Evolutionary conservation across 2,888 invertebrate species (phyloP).

Genomic region (Napeogenes sylphis): DNA sequence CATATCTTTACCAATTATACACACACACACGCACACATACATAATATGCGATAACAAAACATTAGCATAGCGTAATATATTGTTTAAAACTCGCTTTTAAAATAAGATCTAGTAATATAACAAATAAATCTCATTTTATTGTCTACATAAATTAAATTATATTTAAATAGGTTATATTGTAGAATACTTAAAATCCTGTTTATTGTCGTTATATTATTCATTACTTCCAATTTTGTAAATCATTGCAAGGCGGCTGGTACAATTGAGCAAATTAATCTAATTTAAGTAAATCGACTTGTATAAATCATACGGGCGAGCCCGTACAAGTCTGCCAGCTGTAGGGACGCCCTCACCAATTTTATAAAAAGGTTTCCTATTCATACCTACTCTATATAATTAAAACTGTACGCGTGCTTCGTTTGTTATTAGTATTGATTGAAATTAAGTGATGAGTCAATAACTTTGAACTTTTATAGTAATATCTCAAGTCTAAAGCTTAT

Average conservation of each 20-base stretch:
- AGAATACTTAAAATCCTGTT: not conserved
- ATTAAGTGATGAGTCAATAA: not conserved
- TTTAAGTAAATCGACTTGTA: constrained; percentile 51
- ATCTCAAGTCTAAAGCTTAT: not conserved
- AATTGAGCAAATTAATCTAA: constrained; percentile 60
- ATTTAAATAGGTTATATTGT: too few species aligned
- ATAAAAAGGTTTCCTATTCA: constrained; percentile 74
- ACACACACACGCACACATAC: not conserved
- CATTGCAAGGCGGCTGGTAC: constrained; percentile 32
- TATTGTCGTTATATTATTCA: not conserved
- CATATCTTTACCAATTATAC: not conserved
- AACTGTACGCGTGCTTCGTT: constrained; percentile 34
- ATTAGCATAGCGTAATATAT: not conserved
- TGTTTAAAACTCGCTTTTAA: too few species aligned
- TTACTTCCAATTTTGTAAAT: constrained; percentile 21
- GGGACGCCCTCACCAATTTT: constrained; percentile 54
- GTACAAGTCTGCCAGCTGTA: constrained; percentile 67
- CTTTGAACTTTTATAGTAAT: not conserved
- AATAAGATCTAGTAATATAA: too few species aligned
- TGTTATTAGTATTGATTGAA: constrained; percentile 27
- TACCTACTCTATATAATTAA: constrained; percentile 28
- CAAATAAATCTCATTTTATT: not conserved
- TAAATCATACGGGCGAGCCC: constrained; percentile 68
- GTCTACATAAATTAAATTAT: too few species aligned
- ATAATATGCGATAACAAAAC: not conserved